phyloP scores from a whole-genome alignment of 2,113 vertebrate species.

The Phyllostomus hastatus region DNA sequence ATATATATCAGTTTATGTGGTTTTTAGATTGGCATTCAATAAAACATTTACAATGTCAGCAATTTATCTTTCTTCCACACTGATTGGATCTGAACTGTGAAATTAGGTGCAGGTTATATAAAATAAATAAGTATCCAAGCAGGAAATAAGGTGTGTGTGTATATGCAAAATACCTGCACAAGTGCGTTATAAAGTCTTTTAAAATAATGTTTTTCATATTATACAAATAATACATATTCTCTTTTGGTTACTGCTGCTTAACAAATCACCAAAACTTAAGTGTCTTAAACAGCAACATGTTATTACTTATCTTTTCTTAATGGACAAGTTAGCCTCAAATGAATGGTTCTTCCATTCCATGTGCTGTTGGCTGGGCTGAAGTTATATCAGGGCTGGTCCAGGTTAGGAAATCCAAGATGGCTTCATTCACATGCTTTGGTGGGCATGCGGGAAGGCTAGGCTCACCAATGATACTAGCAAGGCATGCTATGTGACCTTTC shows the following conservation, averaged over 20 bases:
- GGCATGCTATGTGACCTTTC: not conserved
- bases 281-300: not conserved
- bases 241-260: not conserved
- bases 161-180: not conserved
- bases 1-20: not conserved
- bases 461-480: not conserved
- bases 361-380: not conserved
- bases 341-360: not conserved
- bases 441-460: not conserved
- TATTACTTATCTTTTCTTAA: not conserved
- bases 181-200: not conserved
- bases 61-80: not conserved
- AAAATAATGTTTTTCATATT: not conserved
- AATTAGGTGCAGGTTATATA: not conserved
- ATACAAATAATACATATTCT: not conserved
- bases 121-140: not conserved
- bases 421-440: not conserved
- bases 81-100: not conserved
- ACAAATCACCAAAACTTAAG: not conserved
- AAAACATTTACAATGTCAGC: not conserved
- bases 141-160: not conserved
- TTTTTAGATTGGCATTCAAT: conserved; percentile 11
- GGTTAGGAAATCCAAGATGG: not conserved
- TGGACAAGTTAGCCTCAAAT: not conserved
- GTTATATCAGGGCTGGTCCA: not conserved